Evolutionary conservation across 2,113 vertebrate species (phyloP), one percentile per base, ranked within the genome.

Genomic region (Boulengerochromis microlepis): DNA sequence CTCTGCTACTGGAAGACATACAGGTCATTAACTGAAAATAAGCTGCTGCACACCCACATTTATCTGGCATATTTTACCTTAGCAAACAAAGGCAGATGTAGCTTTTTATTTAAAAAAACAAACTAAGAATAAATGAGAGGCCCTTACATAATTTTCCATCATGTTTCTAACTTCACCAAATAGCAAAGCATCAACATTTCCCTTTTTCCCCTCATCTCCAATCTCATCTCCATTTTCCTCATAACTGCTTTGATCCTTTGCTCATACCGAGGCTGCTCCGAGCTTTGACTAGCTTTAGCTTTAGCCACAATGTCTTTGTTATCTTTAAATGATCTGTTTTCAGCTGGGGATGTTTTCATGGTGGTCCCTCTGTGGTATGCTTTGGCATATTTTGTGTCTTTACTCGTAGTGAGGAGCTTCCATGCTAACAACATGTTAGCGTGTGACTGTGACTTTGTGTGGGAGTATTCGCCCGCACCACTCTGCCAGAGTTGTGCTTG

Each of bases 1-100:
- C 64, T 71, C 66, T 42, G n/a, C n/a, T 69, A 7, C 31, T 66
- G 33, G n/a, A 71, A 71, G 66, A 16, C 35, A 71, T 71, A 22
- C 64, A 71, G 12, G n/a, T 71, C 19, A 71, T 22, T 71, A 71
- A 15, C 35, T 71, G 5, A 71, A 71, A 42, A 42, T 42, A 40
- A 71, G 66, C n/a, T 10, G 3, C 11, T 71, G 64, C 19, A 15
- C 35, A 15, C 35, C 0, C 12, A 61, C 59, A 0, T 61, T 33
- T 61, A 33, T 61, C 59, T 19, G 59, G 5, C 16, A 42, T 64
- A 64, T 35, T 64, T 64, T 64, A 64, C 31, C 2, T 35, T 64
- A 64, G 59, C 31, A 64, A 64, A 74, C 8, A 26, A 45, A 45
- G 40, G 35, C 38, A 71, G 11, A 2, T 71, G 35, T 24, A 26